Evolutionary conservation across 1,140 invertebrate genomes (phyloP).

Genomic region (Temnothorax curvispinosus): DNA sequence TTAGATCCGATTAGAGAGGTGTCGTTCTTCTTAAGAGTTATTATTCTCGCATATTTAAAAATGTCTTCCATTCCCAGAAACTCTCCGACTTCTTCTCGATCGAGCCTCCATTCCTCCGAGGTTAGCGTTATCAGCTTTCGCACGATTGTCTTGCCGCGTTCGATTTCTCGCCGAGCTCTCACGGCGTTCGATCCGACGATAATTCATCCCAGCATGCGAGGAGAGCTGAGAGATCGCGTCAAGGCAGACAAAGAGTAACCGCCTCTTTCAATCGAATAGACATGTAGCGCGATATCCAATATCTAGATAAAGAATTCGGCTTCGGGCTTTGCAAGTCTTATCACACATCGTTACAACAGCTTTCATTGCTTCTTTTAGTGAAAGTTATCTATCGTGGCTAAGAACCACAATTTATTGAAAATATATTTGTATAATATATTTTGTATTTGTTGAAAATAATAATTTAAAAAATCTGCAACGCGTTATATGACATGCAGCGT

Average conservation of each 20-base stretch:
- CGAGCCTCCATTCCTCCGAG: not conserved
- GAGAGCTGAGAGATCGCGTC: not conserved
- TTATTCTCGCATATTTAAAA: not conserved
- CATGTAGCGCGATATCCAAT: not conserved
- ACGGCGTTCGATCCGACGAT: constrained; percentile 22
- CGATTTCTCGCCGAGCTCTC: constrained; percentile 30
- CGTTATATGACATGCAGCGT: not conserved
- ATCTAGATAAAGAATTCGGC: not conserved
- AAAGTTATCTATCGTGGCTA: not conserved
- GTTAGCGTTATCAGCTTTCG: constrained; percentile 36
- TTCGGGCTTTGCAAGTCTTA: not conserved
- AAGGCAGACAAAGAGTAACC: not conserved
- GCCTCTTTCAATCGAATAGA: not conserved
- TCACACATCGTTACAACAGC: not conserved
- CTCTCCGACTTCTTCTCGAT: not conserved
- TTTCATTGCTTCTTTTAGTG: not conserved
- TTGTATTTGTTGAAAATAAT: not conserved
- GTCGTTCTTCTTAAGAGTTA: not conserved
- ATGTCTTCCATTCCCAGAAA: not conserved
- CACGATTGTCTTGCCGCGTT: constrained; percentile 35
- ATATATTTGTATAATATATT: not conserved
- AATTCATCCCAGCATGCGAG: constrained; percentile 22
- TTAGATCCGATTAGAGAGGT: not conserved
- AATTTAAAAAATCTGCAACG: not conserved
- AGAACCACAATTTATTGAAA: not conserved